Conservation (phyloP, 2,113 vertebrate genomes). For the Notiomystis cincta region DNA sequence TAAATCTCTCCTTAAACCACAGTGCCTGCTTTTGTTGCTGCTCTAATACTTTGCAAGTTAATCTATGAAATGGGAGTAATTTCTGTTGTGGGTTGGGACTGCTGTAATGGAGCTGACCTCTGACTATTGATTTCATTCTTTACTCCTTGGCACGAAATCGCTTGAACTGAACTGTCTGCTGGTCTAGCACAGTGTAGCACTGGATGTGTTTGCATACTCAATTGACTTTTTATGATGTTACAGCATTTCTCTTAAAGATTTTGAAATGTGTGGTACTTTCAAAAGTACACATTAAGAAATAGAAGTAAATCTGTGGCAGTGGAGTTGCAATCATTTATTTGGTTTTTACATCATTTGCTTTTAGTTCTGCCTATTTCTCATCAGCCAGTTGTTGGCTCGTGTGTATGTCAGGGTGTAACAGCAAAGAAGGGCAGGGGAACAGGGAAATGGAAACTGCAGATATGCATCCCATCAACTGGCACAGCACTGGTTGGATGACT, state of each 20-base stretch:
- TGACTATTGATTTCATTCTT: conserved; percentile 6
- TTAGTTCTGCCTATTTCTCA: neutral
- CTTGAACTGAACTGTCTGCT: neutral
- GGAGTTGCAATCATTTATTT: neutral
- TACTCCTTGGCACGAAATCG: neutral
- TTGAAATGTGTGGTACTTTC: neutral
- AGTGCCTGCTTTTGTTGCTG: neutral
- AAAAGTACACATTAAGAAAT: neutral
- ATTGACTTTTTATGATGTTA: neutral
- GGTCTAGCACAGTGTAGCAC: neutral
- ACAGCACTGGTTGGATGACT: neutral
- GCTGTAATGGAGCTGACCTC: neutral
- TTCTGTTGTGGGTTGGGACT: neutral
- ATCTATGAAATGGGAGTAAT: neutral
- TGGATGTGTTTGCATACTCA: neutral
- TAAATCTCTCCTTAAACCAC: neutral
- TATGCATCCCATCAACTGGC: neutral
- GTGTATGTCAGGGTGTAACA: neutral
- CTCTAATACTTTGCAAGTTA: neutral
- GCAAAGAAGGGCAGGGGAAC: neutral
- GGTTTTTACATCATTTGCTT: neutral
- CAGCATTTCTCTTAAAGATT: neutral
- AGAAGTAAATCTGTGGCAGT: neutral
- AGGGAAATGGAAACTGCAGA: neutral
- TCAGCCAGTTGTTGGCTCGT: neutral